A percentile compares a stretch with the other conserved stretches of the same genome.
Conservation (phyloP, 37 sponge, comb jelly and placozoan species). For the Axinella damicornis region DNA sequence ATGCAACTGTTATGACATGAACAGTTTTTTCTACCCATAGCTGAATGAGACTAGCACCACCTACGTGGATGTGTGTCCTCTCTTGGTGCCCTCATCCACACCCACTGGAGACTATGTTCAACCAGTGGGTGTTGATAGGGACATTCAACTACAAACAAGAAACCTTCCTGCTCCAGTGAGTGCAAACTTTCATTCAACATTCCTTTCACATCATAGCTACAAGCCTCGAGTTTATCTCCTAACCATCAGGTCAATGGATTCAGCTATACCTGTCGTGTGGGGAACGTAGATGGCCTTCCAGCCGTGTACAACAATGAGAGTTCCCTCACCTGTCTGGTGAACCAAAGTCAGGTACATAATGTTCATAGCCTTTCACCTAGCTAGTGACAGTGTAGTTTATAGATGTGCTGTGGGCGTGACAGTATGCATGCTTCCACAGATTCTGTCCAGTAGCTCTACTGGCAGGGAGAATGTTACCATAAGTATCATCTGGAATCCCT, state of each 20-base stretch:
- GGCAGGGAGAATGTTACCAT: too few relatives aligned
- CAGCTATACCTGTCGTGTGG: background rate
- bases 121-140: conserved; percentile 23
- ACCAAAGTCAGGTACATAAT: background rate
- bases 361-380: too few relatives aligned
- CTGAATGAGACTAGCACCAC: too few relatives aligned
- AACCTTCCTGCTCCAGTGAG: conserved; percentile 36
- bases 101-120: conserved; percentile 33
- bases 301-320: conserved; percentile 22
- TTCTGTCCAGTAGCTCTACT: too few relatives aligned
- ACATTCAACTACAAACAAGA: conserved; percentile 27
- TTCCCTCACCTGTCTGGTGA: conserved; percentile 22
- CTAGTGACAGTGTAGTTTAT: too few relatives aligned
- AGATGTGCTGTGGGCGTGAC: too few relatives aligned
- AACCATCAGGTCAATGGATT: background rate
- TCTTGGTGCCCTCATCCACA: conserved; percentile 5
- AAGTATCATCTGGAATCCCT: too few relatives aligned
- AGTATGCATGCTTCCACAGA: too few relatives aligned
- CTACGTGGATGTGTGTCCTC: conserved; percentile 43
- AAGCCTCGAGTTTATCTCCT: too few relatives aligned
- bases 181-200: background rate
- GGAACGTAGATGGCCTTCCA: background rate
- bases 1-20: too few relatives aligned
- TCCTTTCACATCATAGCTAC: too few relatives aligned
- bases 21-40: too few relatives aligned